phyloP scores from a whole-genome alignment of 2,888 invertebrate genomes.

The Phyllotreta striolata region DNA sequence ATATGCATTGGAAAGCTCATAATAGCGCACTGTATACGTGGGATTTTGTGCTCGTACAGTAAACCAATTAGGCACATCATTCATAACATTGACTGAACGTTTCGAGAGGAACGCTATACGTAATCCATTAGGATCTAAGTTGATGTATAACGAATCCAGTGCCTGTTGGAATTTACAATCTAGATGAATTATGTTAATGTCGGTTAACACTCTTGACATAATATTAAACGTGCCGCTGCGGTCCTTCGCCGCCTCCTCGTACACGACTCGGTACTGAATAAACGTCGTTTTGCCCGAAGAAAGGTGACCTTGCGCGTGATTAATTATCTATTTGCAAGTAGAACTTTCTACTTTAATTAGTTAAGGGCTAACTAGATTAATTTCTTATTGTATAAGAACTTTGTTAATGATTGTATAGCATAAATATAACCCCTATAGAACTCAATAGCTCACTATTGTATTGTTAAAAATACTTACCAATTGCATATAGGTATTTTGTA shows the following conservation, averaged over 20 bases:
- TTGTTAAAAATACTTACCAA: too few species aligned
- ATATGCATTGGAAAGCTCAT: constrained; percentile 25
- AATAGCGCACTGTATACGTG: constrained; percentile 18
- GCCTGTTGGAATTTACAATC: constrained; percentile 23
- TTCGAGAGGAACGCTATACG: constrained; percentile 17
- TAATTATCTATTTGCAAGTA: too few species aligned
- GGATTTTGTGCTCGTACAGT: constrained; percentile 23
- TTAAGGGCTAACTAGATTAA: too few species aligned
- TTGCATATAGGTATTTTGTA: too few species aligned
- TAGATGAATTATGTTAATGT: constrained; percentile 55
- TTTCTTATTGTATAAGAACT: too few species aligned
- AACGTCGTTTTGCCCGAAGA: too few species aligned
- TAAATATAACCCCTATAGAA: too few species aligned
- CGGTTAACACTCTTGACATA: constrained; percentile 43
- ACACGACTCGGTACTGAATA: too few species aligned
- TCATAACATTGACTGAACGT: constrained; percentile 24
- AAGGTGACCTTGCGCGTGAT: too few species aligned
- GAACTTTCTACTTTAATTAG: too few species aligned
- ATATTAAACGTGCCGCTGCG: constrained; percentile 11
- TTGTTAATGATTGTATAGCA: too few species aligned
- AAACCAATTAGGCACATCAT: constrained; percentile 20
- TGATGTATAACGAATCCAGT: constrained; percentile 19
- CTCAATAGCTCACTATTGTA: too few species aligned
- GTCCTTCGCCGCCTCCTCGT: not conserved
- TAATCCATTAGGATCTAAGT: constrained; percentile 28